These are phyloP conservation scores for Hirtodrosophila cameraria DNA, from an alignment of 2,888 invertebrate species.

Conservation along the genomic window DNA sequence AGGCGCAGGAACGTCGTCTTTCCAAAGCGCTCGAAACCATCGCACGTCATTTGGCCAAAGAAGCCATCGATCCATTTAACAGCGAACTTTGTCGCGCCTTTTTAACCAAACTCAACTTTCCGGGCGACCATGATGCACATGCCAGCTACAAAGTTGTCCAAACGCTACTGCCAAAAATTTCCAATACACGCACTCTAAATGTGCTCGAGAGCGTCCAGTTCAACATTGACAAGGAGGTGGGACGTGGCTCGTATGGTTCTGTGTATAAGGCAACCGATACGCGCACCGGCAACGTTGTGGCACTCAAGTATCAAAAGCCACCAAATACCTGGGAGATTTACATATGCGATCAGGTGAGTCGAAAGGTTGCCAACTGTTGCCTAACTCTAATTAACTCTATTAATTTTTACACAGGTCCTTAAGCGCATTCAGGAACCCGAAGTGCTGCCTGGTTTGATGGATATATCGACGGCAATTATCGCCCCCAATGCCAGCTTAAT, in stretches of 20 bases:
- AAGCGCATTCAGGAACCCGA: slow-evolving; percentile 85
- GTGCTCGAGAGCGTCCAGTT: slow-evolving; percentile 86
- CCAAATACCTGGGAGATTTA: slow-evolving; percentile 97
- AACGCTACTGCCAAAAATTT: slow-evolving; percentile 87
- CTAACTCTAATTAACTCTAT: not conserved
- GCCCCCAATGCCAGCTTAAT: slow-evolving; percentile 93
- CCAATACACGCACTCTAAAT: slow-evolving; percentile 85
- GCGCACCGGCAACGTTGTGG: slow-evolving; percentile 85
- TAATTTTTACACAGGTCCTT: slow-evolving; percentile 61
- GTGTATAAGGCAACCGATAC: slow-evolving; percentile 86
- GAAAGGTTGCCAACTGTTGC: not conserved
- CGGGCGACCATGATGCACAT: slow-evolving; percentile 86
- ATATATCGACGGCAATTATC: slow-evolving; percentile 90
- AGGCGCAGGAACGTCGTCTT: slow-evolving; percentile 81
- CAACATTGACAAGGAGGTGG: slow-evolving; percentile 90
- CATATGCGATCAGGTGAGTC: slow-evolving; percentile 87
- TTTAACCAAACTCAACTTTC: slow-evolving; percentile 90
- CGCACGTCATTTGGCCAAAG: slow-evolving; percentile 81
- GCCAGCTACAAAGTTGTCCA: slow-evolving; percentile 86
- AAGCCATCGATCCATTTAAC: slow-evolving; percentile 92
- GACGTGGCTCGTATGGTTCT: slow-evolving; percentile 94
- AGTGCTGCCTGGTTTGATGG: slow-evolving; percentile 89
- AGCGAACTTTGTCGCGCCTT: slow-evolving; percentile 89
- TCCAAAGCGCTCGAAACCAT: slow-evolving; percentile 82
- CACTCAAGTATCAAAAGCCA: slow-evolving; percentile 94